These are phyloP conservation scores for Microtus pennsylvanicus DNA, from an alignment of 2,113 vertebrate species.

Conservation along the genomic window DNA sequence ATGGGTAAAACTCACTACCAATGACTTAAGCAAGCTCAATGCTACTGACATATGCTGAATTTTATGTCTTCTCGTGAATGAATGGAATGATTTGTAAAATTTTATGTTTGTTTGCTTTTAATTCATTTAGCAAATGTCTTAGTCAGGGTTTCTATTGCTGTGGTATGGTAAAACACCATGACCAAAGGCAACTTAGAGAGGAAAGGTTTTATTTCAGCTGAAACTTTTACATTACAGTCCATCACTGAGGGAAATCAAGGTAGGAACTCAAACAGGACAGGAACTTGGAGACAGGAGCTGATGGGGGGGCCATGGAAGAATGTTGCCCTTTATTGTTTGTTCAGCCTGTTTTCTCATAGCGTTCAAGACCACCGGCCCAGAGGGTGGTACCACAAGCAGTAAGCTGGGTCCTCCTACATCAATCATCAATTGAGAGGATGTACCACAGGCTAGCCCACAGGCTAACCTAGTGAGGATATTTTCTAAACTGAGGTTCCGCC, in stretches of 20 bases:
- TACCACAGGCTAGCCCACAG: too few species aligned
- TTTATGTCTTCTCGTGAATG: background rate
- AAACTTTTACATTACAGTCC: background rate
- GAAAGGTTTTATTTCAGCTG: background rate
- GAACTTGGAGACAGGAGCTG: background rate
- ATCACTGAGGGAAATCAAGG: background rate
- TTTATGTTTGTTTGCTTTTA: background rate
- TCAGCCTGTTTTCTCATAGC: background rate
- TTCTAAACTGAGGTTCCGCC: background rate
- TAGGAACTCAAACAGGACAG: background rate
- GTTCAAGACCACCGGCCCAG: background rate
- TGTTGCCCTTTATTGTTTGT: background rate
- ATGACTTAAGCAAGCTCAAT: background rate
- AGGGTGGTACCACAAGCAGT: background rate
- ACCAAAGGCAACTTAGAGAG: background rate
- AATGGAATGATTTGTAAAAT: background rate
- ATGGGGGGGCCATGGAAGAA: background rate
- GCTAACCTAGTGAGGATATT: background rate
- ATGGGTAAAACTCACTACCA: background rate
- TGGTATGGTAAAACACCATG: background rate
- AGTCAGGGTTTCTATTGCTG: background rate
- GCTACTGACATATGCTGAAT: background rate
- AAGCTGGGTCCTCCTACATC: background rate
- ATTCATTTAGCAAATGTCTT: background rate
- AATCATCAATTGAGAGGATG: background rate